These are phyloP conservation scores for Papilio helenus DNA, from an alignment of 1,140 invertebrate genomes.

Conservation along the genomic window DNA sequence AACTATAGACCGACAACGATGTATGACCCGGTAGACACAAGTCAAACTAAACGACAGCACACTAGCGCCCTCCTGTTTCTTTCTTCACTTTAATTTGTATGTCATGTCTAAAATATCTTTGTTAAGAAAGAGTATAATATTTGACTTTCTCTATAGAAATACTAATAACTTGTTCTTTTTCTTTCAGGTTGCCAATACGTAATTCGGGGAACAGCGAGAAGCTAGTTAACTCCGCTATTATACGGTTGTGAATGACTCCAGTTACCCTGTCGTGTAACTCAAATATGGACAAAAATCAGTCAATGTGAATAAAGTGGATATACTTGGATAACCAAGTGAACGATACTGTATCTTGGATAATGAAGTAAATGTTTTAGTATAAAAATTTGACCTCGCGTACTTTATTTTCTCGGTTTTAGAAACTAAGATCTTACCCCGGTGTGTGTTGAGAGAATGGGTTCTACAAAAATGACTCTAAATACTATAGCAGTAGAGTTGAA, in stretches of 20 bases:
- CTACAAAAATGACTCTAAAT: neutral
- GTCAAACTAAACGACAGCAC: too few relatives aligned
- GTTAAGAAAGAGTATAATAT: too few relatives aligned
- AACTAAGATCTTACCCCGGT: neutral
- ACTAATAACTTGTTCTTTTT: neutral
- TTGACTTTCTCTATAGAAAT: neutral
- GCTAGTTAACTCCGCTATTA: neutral
- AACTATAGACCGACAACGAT: too few relatives aligned
- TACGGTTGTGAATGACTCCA: slow-evolving; percentile 22
- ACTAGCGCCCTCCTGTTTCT: too few relatives aligned
- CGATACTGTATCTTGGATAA: neutral
- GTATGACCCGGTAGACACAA: too few relatives aligned
- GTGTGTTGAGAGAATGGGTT: slow-evolving; percentile 2
- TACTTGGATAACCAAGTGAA: neutral
- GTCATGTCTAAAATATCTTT: too few relatives aligned
- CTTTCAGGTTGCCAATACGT: slow-evolving; percentile 24
- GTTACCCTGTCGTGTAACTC: neutral
- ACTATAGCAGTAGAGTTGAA: neutral
- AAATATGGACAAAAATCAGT: neutral
- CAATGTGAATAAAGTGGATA: neutral
- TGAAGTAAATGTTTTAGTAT: slow-evolving; percentile 11
- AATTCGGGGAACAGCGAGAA: neutral
- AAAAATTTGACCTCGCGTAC: slow-evolving; percentile 19
- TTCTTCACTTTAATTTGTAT: too few relatives aligned
- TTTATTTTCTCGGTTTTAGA: slow-evolving; percentile 28